These are phyloP conservation scores for Philopedon plagiatum DNA, from an alignment of 2,888 invertebrate species.

Conservation along the genomic window DNA sequence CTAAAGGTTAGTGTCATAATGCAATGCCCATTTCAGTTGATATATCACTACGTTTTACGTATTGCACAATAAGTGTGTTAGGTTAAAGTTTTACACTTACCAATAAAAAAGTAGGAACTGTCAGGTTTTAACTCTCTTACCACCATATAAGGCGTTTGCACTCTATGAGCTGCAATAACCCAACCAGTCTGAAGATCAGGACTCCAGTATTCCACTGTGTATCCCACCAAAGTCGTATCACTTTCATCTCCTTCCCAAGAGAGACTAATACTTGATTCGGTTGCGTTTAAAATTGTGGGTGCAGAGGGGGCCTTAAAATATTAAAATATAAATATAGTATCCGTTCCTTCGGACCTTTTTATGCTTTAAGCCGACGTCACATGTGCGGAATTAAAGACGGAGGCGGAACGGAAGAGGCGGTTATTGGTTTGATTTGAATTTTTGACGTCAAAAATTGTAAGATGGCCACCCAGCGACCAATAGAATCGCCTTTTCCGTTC, in stretches of 20 bases:
- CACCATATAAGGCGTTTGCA: slow-evolving; percentile 79
- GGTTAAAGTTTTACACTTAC: slow-evolving; percentile 21
- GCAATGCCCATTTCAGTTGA: too few relatives aligned
- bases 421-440: too few relatives aligned
- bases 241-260: slow-evolving; percentile 76
- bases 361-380: too few relatives aligned
- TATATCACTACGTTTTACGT: too few relatives aligned
- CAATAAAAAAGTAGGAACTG: slow-evolving; percentile 84
- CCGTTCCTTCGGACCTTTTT: too few relatives aligned
- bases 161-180: slow-evolving; percentile 79
- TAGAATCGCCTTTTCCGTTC: too few relatives aligned
- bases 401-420: too few relatives aligned
- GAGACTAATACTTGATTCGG: slow-evolving; percentile 75
- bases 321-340: neutral
- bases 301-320: slow-evolving; percentile 75
- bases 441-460: too few relatives aligned
- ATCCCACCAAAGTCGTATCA: slow-evolving; percentile 72
- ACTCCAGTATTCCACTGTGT: slow-evolving; percentile 84
- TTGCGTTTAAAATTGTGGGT: slow-evolving; percentile 78
- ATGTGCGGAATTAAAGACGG: too few relatives aligned
- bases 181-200: slow-evolving; percentile 85
- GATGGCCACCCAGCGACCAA: too few relatives aligned
- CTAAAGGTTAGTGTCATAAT: too few relatives aligned
- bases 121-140: slow-evolving; percentile 83
- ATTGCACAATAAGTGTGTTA: too few relatives aligned